Base-by-base conservation (phyloP, 2,797 vertebrate genomes). In the Vultur gryphus region DNA sequence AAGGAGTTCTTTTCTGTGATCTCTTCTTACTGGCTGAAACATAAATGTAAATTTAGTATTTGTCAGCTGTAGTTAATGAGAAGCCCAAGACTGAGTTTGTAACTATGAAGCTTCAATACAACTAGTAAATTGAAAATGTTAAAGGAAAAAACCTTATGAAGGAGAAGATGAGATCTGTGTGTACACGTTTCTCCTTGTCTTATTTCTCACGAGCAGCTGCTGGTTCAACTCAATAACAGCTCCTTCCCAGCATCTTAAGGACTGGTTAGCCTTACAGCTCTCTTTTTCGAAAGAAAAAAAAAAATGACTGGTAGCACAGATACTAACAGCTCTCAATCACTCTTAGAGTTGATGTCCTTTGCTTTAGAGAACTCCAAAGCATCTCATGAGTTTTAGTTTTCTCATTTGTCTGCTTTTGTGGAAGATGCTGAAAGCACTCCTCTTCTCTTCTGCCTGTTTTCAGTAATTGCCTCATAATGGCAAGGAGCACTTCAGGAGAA, bases 401-500 rank as follows among this genome's bases (percentile, higher is more conserved):
- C 52, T 77, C 37, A 75, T 94, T 64, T 89, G 14, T 67, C 87
- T 87, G 35, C 39, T 93, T 90, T 83, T 73, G 48, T 59, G 59
- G 81, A 89, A 90, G 51, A 21, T 55, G 43, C 23, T 89, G 70
- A 87, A 89, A 95, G 51, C 39, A 69, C 39, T 87, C n/a, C 29
- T 65, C n/a, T 59, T 79, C 46, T 70, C n/a, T 72, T 88, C 81
- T 93, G 29, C 28, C 41, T 70, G 0, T 89, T 95, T 89, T 91
- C 71, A 76, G 44, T 80, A 92, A 96, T 81, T 89, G 75, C 26
- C 24, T 85, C 14, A 1, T 87, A 91, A 89, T 29, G 41, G 48
- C 41, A 94, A 89, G 52, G 21, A 95, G 19, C 75, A 93, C 55
- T 96, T 95, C 79, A 93, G 76, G 71, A 89, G 82, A 96, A 80